These are phyloP conservation scores for Leptopilina boulardi DNA, from an alignment of 1,140 invertebrate species.

Conservation along the genomic window DNA sequence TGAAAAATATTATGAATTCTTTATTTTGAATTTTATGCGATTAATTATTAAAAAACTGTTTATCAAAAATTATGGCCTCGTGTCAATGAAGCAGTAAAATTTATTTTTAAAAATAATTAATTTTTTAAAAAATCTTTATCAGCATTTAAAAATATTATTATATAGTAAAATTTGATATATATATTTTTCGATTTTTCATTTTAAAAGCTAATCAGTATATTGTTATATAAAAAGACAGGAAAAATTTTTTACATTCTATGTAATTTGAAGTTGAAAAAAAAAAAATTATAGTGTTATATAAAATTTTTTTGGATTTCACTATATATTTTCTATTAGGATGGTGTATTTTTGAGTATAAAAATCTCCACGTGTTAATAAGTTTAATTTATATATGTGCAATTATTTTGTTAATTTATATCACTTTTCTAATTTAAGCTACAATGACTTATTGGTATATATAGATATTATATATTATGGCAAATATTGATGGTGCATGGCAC, in stretches of 20 bases:
- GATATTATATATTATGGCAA: conserved; percentile 57
- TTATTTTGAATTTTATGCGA: neutral
- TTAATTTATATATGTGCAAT: conserved; percentile 3
- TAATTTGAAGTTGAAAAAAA: neutral
- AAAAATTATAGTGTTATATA: neutral
- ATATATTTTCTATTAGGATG: neutral
- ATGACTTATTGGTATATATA: conserved; percentile 49
- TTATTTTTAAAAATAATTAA: too few species aligned
- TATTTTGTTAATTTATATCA: conserved; percentile 17
- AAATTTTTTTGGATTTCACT: neutral
- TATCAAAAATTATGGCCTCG: neutral
- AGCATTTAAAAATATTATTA: neutral
- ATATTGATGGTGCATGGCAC: conserved; percentile 54
- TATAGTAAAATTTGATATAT: too few species aligned
- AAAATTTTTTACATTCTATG: neutral
- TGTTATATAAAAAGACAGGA: neutral
- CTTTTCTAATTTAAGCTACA: conserved; percentile 23
- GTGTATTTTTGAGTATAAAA: conserved; percentile 15
- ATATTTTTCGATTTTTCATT: too few species aligned
- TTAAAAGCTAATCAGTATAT: too few species aligned
- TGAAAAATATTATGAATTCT: neutral
- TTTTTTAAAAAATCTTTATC: too few species aligned
- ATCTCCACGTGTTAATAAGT: neutral
- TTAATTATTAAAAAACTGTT: neutral
- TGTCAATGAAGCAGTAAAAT: neutral